phyloP scores from a whole-genome alignment of 2,113 vertebrate genomes.

The Xiphorhynchus elegans region DNA sequence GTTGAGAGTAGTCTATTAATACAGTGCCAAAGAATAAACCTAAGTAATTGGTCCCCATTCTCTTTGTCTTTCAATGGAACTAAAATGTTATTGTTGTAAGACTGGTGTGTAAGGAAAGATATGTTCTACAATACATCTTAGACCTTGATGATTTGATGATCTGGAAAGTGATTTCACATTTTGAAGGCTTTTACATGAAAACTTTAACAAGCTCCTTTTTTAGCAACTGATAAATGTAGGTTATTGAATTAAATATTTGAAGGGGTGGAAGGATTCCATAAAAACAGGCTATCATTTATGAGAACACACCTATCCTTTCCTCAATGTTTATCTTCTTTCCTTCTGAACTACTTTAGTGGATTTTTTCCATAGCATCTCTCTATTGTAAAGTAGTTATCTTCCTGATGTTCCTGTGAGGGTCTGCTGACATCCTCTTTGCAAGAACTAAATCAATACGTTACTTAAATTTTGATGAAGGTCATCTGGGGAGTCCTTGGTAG shows the following conservation, averaged over 20 bases:
- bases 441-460: background rate
- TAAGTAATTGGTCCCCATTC: background rate
- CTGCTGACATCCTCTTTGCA: background rate
- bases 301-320: background rate
- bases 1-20: background rate
- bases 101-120: background rate
- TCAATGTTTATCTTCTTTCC: background rate
- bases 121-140: background rate
- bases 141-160: background rate
- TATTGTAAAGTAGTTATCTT: background rate
- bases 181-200: background rate
- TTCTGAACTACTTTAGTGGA: background rate
- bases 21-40: background rate
- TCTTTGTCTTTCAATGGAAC: background rate
- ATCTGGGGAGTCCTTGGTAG: background rate
- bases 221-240: background rate
- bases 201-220: constrained; percentile 13
- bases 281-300: background rate
- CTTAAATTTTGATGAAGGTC: background rate
- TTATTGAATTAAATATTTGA: constrained; percentile 28
- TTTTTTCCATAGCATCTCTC: background rate
- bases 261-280: background rate
- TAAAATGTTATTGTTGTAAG: background rate
- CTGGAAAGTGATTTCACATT: background rate
- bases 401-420: background rate